Percentiles rank a stretch among this genome's conserved stretches.
These are phyloP conservation scores for Agriopis marginaria DNA, from an alignment of 2,888 invertebrate genomes.

Conservation along the genomic window DNA sequence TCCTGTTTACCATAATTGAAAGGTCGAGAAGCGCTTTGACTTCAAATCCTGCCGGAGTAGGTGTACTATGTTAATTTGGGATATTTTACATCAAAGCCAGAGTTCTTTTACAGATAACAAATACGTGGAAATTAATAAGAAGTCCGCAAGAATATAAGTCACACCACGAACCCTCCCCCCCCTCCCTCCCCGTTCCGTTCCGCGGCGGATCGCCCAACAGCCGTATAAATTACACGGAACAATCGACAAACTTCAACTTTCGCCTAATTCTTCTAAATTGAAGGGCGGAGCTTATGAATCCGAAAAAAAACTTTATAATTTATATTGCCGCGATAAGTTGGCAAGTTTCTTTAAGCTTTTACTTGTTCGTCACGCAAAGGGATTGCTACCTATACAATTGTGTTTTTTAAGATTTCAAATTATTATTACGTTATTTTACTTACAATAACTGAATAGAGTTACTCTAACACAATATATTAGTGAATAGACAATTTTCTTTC, in stretches of 20 bases:
- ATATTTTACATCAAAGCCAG: conserved; percentile 1
- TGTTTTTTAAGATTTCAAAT: conserved; percentile 5
- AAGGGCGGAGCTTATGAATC: conserved; percentile 44
- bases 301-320: conserved; percentile 44
- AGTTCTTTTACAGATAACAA: neutral
- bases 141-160: conserved; percentile 9
- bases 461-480: neutral
- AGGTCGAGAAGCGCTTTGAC: neutral
- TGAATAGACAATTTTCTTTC: neutral
- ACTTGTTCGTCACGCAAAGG: conserved; percentile 31
- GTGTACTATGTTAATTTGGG: neutral
- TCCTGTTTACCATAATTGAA: conserved; percentile 19
- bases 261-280: conserved; percentile 45
- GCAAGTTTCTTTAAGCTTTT: conserved; percentile 33
- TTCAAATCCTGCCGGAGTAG: conserved; percentile 1
- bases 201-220: conserved; percentile 25
- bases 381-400: conserved; percentile 15
- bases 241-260: conserved; percentile 45
- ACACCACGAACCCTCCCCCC: conserved; percentile 14
- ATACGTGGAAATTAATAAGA: conserved; percentile 23
- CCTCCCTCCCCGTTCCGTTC: too few species aligned
- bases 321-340: conserved; percentile 45
- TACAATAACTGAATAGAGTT: neutral
- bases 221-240: conserved; percentile 47
- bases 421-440: neutral